Evolutionary conservation across 2,888 invertebrate species (phyloP), one percentile per base, ranked within the genome.

Genomic region (Ennomos erosarius): DNA sequence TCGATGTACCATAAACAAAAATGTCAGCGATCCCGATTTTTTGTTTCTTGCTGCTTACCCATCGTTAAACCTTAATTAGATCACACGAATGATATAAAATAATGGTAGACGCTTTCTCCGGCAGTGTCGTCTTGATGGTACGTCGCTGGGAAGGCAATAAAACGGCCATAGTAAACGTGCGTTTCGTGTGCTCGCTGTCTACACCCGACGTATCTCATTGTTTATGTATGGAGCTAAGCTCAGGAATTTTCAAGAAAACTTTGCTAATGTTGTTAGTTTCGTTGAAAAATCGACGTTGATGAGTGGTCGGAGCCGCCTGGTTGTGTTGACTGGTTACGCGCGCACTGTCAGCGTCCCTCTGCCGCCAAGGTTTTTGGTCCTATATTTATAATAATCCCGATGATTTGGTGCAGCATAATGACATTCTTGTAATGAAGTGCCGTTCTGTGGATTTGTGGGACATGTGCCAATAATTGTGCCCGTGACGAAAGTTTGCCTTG

Each of bases 1-100:
- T 89, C 88, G 87, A 90, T 90, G 91, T 90, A 92, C 92, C 92
- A 92, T 92, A 93, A 93, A 93, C 92, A 93, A 93, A 92, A 93
- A 92, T 93, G 93, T 92, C 92, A 92, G 92, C 92, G 91, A 91
- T 92, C 91, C 89, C 88, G 81, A 92, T 91, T 92, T 93, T 93
- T 92, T 92, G 91, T 91, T 91, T 92, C 91, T 88, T 81, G 78
- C 86, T 88, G 90, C 88, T 88, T 91, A 85, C 85, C 86, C 84
- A 87, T 87, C 87, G 86, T 84, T 90, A 82, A 78, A 90, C 84
- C 83, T 77, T 88, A 90, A 89, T 89, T 90, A 89, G 85, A 91
- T 90, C 90, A 90, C 89, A 87, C 85, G 90, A 90, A 88, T 88
- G 83, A 87, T 88, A 86, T 86, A 85, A 87, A 90, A 85, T 90